phyloP scores from a whole-genome alignment of 1,140 invertebrate species.

The Orchestia grillus region DNA sequence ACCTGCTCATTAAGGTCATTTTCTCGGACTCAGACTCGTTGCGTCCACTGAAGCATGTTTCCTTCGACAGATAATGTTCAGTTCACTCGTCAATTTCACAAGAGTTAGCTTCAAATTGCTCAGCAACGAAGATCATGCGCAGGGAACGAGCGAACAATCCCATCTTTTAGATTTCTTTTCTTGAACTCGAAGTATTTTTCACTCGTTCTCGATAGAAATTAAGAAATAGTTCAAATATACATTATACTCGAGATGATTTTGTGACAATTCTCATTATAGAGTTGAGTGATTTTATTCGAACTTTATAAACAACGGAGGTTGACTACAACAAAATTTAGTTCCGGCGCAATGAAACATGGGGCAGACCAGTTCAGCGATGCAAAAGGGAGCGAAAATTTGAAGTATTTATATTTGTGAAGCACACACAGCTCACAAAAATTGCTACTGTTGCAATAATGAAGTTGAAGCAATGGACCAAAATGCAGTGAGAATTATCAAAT shows the following conservation, averaged over 20 bases:
- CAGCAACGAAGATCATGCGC: background rate
- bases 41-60: background rate
- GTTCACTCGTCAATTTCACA: background rate
- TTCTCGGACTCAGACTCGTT: background rate
- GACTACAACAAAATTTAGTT: background rate
- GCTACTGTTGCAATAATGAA: background rate
- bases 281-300: background rate
- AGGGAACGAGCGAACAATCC: too few relatives aligned
- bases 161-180: too few relatives aligned
- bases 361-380: background rate
- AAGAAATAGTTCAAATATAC: too few relatives aligned
- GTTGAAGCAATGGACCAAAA: background rate
- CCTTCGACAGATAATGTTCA: background rate
- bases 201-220: too few relatives aligned
- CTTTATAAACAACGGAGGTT: background rate
- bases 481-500: background rate
- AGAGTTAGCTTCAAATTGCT: background rate
- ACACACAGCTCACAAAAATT: background rate
- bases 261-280: background rate
- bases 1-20: conserved; percentile 12
- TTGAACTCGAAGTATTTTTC: too few relatives aligned
- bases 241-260: too few relatives aligned
- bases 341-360: too few relatives aligned
- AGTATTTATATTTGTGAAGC: background rate
- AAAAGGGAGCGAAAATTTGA: background rate